These are phyloP conservation scores for Psophia crepitans DNA, from an alignment of 2,113 vertebrate genomes.

Conservation along the genomic window DNA sequence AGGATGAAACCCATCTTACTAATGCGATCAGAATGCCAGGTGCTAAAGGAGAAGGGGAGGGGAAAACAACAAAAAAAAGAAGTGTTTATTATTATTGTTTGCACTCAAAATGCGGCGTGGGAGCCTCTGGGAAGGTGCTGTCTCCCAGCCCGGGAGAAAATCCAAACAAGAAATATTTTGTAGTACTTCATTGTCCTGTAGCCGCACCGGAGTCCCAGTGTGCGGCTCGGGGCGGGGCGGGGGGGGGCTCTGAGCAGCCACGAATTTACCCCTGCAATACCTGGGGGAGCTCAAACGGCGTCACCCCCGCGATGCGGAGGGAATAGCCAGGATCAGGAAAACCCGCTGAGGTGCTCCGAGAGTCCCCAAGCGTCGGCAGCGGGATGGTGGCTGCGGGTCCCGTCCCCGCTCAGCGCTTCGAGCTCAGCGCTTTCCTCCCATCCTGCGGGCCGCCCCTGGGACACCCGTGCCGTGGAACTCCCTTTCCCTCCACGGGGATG, in stretches of 20 bases:
- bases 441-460: neutral
- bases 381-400: neutral
- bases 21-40: slow-evolving; percentile 49
- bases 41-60: neutral
- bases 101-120: neutral
- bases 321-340: neutral
- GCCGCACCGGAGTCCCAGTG: neutral
- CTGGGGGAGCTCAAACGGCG: neutral
- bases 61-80: neutral
- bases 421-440: neutral
- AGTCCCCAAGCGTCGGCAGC: neutral
- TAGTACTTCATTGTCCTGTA: neutral
- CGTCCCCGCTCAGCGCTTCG: neutral
- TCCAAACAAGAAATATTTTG: neutral
- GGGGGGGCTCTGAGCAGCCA: neutral
- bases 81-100: neutral
- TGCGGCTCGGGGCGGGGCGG: neutral
- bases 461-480: neutral
- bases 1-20: slow-evolving; percentile 54
- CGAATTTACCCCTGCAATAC: neutral
- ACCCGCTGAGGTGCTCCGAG: accelerated
- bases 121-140: neutral
- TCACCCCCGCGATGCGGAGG: neutral
- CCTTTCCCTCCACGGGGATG: neutral
- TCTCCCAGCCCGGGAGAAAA: neutral